Percentiles rank a stretch among this genome's conserved stretches.
Conservation (phyloP, 2,113 vertebrate genomes). For the Siniperca chuatsi region DNA sequence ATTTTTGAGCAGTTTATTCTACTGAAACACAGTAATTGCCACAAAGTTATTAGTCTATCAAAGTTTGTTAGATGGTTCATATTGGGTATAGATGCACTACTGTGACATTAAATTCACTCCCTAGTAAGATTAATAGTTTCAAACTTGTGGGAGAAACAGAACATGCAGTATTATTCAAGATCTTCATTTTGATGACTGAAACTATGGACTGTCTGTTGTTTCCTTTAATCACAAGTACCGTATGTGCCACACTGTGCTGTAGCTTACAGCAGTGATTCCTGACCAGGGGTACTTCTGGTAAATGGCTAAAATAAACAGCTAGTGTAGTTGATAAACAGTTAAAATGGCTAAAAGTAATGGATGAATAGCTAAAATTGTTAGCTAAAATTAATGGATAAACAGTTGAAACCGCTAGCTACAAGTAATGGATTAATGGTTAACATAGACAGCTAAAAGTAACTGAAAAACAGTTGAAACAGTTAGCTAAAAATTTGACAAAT, state of each 20-base stretch:
- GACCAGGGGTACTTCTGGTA: background rate
- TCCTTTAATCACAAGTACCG: background rate
- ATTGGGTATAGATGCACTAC: background rate
- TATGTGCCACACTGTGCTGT: background rate
- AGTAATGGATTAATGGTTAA: background rate
- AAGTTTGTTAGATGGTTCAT: background rate
- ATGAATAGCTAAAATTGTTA: background rate
- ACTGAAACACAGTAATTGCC: background rate
- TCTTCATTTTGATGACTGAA: background rate
- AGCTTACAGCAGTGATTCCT: background rate
- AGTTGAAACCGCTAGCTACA: background rate
- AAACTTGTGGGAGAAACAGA: background rate
- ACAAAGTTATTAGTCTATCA: conserved; percentile 24
- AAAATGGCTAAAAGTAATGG: background rate
- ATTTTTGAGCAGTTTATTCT: conserved; percentile 14
- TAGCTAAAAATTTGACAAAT: background rate
- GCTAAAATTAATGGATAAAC: too few relatives aligned
- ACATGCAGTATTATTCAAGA: background rate
- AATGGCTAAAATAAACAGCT: too few relatives aligned
- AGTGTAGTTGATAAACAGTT: too few relatives aligned
- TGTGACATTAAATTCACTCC: background rate
- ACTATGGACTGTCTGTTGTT: background rate
- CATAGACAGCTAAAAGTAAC: background rate
- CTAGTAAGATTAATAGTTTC: background rate
- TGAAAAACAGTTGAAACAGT: background rate